Base-by-base conservation (phyloP, 2,888 invertebrate genomes). In the Synergus laeviventris region DNA sequence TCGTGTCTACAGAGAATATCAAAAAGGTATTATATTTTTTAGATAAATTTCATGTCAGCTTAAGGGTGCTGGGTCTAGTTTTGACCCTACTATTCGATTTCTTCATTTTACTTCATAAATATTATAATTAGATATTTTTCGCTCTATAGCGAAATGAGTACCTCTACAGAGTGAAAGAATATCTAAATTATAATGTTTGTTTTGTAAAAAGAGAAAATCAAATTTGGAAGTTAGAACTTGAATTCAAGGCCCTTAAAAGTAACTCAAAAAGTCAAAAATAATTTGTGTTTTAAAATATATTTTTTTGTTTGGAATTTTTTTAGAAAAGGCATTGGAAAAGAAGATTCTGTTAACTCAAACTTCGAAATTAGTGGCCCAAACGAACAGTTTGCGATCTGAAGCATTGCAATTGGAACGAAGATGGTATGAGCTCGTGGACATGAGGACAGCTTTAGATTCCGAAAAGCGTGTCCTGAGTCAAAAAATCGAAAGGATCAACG, bases 1-100 rank as follows among this genome's bases (percentile, higher is more conserved):
- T 85, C 82, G 88, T 16, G 88, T 89, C 16, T 91, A 90, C 78
- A 86, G 82, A 75, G 88, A 89, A 81, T 91, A 91, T 85, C 86
- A 88, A 78, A 89, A 88, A 88, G 91, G 91, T 91, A 84, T 75
- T 24, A 12, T 16, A 64, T 61, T 5, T 62, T 16, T 14, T 16
- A 16, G 9, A 39, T 39, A 42, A 64, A 62, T 7, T 62, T 36
- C 16, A 8, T 38, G 3, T 56, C 9, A 9, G 7, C 9, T 62
- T 31, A 45, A n/a, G 0, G 5, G 5, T 31, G 31, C 7, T 31
- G 31, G 31, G 7, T 31, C 31, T 31, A 31, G 31, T 31, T 31
- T 0, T 31, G 31, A 31, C 31, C 0, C 7, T 0, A 7, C 5
- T 5, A 31, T 31, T 31, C 7, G 7, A 31, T 31, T 31, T 31